Conservation (phyloP, 2,113 vertebrate species). For the Anhinga rufa region DNA sequence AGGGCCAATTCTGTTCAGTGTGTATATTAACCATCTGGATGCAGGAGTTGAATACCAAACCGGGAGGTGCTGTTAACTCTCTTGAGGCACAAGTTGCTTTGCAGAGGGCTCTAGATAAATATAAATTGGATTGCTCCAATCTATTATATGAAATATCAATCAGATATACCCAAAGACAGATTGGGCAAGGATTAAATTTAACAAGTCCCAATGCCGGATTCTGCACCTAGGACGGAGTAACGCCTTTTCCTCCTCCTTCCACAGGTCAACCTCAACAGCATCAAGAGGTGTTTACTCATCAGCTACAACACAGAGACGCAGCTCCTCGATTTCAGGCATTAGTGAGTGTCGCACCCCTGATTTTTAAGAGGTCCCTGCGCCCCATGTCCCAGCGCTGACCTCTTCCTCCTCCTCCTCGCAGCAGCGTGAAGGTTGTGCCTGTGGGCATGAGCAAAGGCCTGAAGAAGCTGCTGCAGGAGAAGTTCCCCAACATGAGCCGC, state of each 20-base stretch:
- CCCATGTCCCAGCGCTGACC: background rate
- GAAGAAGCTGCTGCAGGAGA: slow-evolving; percentile 93
- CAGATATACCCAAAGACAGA: too few relatives aligned
- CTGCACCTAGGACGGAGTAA: background rate
- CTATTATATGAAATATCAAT: too few relatives aligned
- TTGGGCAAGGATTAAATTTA: too few relatives aligned
- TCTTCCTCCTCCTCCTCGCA: slow-evolving; percentile 1
- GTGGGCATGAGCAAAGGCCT: slow-evolving; percentile 89
- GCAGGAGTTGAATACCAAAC: background rate
- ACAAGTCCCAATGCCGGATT: background rate
- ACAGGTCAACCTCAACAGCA: slow-evolving; percentile 86
- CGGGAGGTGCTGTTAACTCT: background rate
- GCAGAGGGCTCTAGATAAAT: too few relatives aligned
- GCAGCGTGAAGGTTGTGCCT: slow-evolving; percentile 90
- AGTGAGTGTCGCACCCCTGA: slow-evolving; percentile 74
- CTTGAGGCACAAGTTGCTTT: too few relatives aligned
- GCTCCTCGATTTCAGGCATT: slow-evolving; percentile 86
- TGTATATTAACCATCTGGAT: too few relatives aligned
- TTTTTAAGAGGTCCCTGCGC: accelerated
- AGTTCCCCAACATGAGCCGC: slow-evolving; percentile 89
- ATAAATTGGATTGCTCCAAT: too few relatives aligned
- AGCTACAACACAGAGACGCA: slow-evolving; percentile 76
- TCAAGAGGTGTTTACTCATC: slow-evolving; percentile 88
- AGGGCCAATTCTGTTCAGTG: background rate
- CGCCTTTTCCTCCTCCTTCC: background rate